Base-by-base conservation (phyloP, 2,113 vertebrate genomes). In the Chamaetylas fuelleborni region DNA sequence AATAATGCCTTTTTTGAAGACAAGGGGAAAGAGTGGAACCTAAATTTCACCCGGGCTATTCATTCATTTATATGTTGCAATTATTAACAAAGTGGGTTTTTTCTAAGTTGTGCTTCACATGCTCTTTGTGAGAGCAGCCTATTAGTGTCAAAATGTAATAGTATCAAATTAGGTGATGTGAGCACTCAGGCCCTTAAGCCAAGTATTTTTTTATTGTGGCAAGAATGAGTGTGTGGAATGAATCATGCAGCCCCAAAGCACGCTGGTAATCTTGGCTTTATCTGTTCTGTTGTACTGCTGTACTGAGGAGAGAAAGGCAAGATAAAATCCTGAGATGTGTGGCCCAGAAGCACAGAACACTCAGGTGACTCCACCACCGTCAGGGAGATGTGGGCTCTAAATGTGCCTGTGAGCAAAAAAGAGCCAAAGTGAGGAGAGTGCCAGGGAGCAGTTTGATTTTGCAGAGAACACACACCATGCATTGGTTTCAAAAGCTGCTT, bases 101-200 rank as follows among this genome's bases (percentile, higher is more conserved):
- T 82, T 79, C 16, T 36, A 85, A 73, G 56, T 28, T 56, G 34
- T 77, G 26, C 54, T 86, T 92, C 74, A 70, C 62, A 23, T 20
- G 33, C 14, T 72, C 17, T 77, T 77, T 62, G 34, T 86, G 72
- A 94, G 54, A 92, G 50, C 34, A 88, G 42, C 69, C 47, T 89
- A 74, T 81, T 90, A 93, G 45, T 77, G 70, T 90, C 93, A 93
- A 90, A 65, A n/a, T 29, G 3, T 69, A 96, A 91, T 34, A 76
- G 53, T 58, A 61, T 85, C 74, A 80, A 65, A 90, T 72, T 45
- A 80, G 50, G 26, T 40, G 45, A 86, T 31, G 51, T 70, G 54
- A 94, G 29, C 58, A 66, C 74, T 90, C 66, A 72, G 66, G 50
- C 57, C 91, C 42, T 54, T 29, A 62, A 93, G 64, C 33, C 76